These are phyloP conservation scores for Melanophora roralis DNA, from an alignment of 2,888 invertebrate species.

Conservation along the genomic window DNA sequence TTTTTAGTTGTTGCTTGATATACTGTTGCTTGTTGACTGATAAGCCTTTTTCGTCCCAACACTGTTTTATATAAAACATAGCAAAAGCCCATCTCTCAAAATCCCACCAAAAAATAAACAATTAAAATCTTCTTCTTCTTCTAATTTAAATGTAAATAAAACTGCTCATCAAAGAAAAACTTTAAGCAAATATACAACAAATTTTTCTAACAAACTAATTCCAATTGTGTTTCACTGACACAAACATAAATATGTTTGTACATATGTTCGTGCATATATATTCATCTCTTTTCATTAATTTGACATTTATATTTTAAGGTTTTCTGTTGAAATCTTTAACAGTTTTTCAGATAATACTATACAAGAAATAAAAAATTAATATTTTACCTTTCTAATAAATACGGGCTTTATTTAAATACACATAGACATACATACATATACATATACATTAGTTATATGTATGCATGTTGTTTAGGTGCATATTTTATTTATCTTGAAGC, in stretches of 20 bases:
- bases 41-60: conserved; percentile 60
- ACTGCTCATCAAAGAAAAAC: neutral
- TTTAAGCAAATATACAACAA: neutral
- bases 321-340: neutral
- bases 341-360: neutral
- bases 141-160: neutral
- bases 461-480: neutral
- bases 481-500: neutral
- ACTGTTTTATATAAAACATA: conserved; percentile 67
- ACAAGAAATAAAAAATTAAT: too few relatives aligned
- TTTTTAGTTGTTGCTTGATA: conserved; percentile 47
- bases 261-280: too few relatives aligned
- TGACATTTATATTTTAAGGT: neutral
- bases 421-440: too few relatives aligned
- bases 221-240: too few relatives aligned
- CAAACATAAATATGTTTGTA: too few relatives aligned
- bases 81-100: neutral
- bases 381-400: conserved; percentile 49
- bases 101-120: neutral
- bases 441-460: neutral
- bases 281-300: conserved; percentile 8
- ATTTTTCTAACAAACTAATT: neutral
- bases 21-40: conserved; percentile 68
- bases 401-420: neutral
- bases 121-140: neutral